Base-by-base conservation (phyloP, 2,797 vertebrate genomes). In the Acridotheres tristis region DNA sequence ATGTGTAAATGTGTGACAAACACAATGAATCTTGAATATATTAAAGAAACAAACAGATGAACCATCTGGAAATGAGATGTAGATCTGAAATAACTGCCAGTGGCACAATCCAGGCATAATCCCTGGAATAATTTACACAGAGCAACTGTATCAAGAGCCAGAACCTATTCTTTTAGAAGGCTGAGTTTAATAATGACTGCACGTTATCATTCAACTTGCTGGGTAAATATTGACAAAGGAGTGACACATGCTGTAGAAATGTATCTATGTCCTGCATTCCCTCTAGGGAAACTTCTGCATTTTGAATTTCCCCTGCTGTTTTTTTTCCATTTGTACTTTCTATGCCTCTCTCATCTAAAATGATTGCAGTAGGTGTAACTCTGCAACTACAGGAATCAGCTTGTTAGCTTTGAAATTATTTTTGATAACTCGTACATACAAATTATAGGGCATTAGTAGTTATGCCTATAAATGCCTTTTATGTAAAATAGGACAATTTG, bases 31-130 rank as follows among this genome's bases (percentile, higher is more conserved):
- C 89, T 94, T 96, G 92, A 93, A 91, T 91, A 93, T 95, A 92
- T 96, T 96, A 88, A 92, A 86, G 77, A 93, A 96, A 91, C 92
- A 96, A 93, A 94, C 79, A 92, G 88, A 94, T 88, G 94, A 95
- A 94, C 95, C 96, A 96, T 96, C 95, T 97, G 96, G 96, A 96
- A 96, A 92, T 65, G 91, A 93, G 91, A 82, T 3, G 0, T 59
- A 88, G 79, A 86, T 88, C 82, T 85, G 66, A 93, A 96, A 93
- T 86, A 94, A 88, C 84, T 90, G 95, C 96, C 89, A 79, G 73
- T 97, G 94, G 94, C 94, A 94, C 87, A 95, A 95, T 86, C 27
- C 69, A 84, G 76, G 53, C 48, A 55, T 67, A 95, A 92, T 90
- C 88, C 69, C 53, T 79, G 69, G 62, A 55, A 84, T 96, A 92